Evolutionary conservation across 2,797 vertebrate species (phyloP).

Genomic region (Sphaeramia orbicularis): DNA sequence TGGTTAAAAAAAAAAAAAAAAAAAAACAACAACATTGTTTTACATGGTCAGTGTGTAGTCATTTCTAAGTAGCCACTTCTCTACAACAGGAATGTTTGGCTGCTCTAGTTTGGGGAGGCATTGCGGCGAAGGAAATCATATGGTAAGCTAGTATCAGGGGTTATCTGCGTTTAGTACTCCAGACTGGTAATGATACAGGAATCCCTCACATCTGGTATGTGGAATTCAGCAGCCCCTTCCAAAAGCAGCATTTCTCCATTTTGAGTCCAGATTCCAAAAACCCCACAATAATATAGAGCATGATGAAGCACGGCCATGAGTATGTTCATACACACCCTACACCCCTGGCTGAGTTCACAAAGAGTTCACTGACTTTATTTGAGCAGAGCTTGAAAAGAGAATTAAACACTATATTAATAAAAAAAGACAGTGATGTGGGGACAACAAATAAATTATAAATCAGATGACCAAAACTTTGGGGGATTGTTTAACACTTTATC

Average conservation of each 20-base stretch:
- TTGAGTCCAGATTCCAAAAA: slow-evolving; percentile 55
- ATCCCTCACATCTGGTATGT: slow-evolving; percentile 66
- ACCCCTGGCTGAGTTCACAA: slow-evolving; percentile 40
- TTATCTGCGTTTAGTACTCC: slow-evolving; percentile 44
- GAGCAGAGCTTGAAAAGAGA: neutral
- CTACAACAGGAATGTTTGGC: slow-evolving; percentile 17
- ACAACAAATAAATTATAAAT: too few species aligned
- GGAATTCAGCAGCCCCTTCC: slow-evolving; percentile 33
- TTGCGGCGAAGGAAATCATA: slow-evolving; percentile 37
- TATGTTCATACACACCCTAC: slow-evolving; percentile 25
- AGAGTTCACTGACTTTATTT: slow-evolving; percentile 50
- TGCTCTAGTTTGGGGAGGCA: slow-evolving; percentile 5
- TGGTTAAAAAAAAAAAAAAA: neutral
- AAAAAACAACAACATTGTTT: neutral
- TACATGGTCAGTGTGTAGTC: neutral
- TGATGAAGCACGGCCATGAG: slow-evolving; percentile 42
- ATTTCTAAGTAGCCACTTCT: slow-evolving; percentile 11
- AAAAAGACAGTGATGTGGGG: neutral
- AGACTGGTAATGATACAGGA: slow-evolving; percentile 61
- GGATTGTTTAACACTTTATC: too few species aligned
- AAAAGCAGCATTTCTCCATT: slow-evolving; percentile 36
- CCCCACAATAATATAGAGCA: slow-evolving; percentile 39
- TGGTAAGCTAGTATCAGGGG: slow-evolving; percentile 14
- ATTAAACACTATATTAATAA: slow-evolving; percentile 14
- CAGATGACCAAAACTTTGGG: too few species aligned